Evolutionary conservation across 2,888 invertebrate genomes (phyloP).

Genomic region (Toxonevra muliebris): DNA sequence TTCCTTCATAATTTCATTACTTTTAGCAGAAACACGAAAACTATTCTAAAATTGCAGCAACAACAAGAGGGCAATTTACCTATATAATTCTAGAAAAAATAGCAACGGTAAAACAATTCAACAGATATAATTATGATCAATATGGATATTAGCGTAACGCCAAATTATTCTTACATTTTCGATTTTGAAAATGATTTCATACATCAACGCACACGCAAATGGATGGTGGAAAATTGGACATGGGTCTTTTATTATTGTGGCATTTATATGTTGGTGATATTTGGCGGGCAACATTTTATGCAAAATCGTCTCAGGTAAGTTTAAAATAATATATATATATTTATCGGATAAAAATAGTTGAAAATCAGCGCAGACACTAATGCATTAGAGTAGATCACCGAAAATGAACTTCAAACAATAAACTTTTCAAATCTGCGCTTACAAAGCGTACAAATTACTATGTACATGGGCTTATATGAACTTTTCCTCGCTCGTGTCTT

Average conservation of each 20-base stretch:
- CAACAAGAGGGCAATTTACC: conserved; percentile 20
- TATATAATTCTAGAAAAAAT: conserved; percentile 11
- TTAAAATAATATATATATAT: neutral
- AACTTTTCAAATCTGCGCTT: too few species aligned
- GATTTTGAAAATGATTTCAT: conserved; percentile 95
- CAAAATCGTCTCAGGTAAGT: conserved; percentile 81
- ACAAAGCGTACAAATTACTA: too few species aligned
- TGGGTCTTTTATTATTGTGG: conserved; percentile 87
- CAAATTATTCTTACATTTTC: conserved; percentile 94
- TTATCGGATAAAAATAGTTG: neutral
- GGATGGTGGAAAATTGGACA: conserved; percentile 98
- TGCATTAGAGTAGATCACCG: too few species aligned
- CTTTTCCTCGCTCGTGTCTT: too few species aligned
- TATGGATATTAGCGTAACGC: conserved; percentile 72
- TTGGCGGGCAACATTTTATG: conserved; percentile 94
- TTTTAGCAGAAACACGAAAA: neutral
- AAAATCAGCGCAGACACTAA: too few species aligned
- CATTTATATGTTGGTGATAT: conserved; percentile 92
- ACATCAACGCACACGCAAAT: conserved; percentile 85
- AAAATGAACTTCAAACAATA: too few species aligned
- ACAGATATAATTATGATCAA: conserved; percentile 56
- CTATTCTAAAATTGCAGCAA: conserved; percentile 5
- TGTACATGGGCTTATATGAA: too few species aligned
- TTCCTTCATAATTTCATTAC: neutral
- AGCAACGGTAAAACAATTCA: neutral